These are phyloP conservation scores for Drosophila tsacasi DNA, from an alignment of 1,140 invertebrate genomes.

Conservation along the genomic window DNA sequence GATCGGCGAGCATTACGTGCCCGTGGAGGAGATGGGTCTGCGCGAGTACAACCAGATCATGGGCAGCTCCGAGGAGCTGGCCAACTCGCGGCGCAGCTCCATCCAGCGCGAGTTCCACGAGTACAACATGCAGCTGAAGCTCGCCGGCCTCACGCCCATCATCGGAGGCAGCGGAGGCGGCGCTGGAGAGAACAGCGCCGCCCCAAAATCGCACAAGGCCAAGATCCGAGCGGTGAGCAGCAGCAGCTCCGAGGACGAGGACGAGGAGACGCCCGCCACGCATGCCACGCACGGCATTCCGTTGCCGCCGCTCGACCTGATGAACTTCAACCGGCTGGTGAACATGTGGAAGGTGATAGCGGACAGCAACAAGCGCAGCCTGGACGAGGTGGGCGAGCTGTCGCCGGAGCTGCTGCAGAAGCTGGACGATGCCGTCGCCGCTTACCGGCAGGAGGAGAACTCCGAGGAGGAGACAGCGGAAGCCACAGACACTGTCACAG, in stretches of 20 bases:
- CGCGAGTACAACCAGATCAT: conserved; percentile 87
- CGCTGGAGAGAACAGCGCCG: neutral
- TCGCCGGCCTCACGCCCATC: conserved; percentile 63
- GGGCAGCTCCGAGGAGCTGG: conserved; percentile 74
- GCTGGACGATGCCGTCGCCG: conserved; percentile 52
- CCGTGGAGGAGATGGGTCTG: conserved; percentile 95
- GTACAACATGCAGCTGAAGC: conserved; percentile 63
- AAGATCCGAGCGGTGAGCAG: conserved; percentile 80
- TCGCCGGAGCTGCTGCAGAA: conserved; percentile 68
- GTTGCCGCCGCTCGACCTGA: conserved; percentile 44
- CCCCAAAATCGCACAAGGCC: conserved; percentile 47
- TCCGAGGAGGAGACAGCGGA: conserved; percentile 13
- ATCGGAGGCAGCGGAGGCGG: conserved; percentile 34
- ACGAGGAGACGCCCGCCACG: conserved; percentile 39
- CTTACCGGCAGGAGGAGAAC: conserved; percentile 10
- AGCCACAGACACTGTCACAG: conserved; percentile 11
- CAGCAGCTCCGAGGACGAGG: conserved; percentile 75
- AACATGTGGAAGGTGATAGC: conserved; percentile 82
- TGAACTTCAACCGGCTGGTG: conserved; percentile 66
- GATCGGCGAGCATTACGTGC: conserved; percentile 96
- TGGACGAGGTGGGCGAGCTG: conserved; percentile 64
- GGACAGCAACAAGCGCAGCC: conserved; percentile 70
- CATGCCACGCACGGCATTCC: neutral
- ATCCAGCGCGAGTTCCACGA: conserved; percentile 75
- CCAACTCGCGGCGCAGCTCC: conserved; percentile 70